Base-by-base conservation (phyloP, 2,113 vertebrate species). In the Aptenodytes patagonicus region DNA sequence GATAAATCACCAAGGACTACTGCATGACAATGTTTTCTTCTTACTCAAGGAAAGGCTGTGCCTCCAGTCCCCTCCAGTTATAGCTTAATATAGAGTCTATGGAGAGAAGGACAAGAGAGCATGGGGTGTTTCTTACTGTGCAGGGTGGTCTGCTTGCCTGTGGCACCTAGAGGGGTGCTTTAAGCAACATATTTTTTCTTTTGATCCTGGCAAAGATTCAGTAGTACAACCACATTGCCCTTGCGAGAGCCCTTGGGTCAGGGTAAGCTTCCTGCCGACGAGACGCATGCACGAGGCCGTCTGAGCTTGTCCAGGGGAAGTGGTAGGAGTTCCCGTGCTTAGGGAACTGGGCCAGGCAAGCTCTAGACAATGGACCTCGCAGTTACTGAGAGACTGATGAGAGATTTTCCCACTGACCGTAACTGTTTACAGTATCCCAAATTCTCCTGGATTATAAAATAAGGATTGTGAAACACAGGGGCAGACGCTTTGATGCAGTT, bases 221-320 rank as follows among this genome's bases (percentile, higher is more conserved):
- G 6, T 20, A 69, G 17, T 32, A 83, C 71, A 93, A 58, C n/a
- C 52, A 36, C 28, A 38, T 15, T 52, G 52, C 58, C 64, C 61
- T 36, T 88, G 44, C 1, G 4, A 60, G 64, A 52, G 47, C 55
- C 22, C 31, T 46, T 60, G 51, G 31, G 36, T 64, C 52, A 55
- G 29, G 22, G 13, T 31, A 38, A 86, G 26, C 38, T 34, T 83
- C 34, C 64, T 62, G 77, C 44, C 2, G 2, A 9, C 0, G 1
- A 31, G 32, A 42, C 34, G 21, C 6, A 7, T 4, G 32, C 32
- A 24, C 0, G 1, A 65, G 14, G 17, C 58, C 4, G 6, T 77
- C 19, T 29, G 66, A 77, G 32, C 64, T 78, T 58, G 46, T 42
- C 44, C 38, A 31, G 52, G 49, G 28, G 17, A 73, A 51, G 75